Evolutionary conservation across 2,888 invertebrate species (phyloP).

Genomic region (Drosophila lutescens): DNA sequence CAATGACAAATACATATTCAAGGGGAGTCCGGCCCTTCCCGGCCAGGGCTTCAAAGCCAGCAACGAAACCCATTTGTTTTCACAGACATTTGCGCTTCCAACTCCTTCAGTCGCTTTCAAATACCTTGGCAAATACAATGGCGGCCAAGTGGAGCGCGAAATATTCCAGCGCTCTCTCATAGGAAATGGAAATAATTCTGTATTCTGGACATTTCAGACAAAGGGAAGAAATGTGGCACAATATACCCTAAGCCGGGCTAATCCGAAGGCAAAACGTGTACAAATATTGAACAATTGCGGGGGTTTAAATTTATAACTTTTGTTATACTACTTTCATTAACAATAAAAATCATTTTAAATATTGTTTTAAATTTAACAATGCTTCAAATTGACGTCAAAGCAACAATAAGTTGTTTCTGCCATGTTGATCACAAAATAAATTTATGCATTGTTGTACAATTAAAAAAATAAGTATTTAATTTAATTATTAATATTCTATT

Average conservation of each 20-base stretch:
- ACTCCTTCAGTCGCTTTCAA: conserved; percentile 23
- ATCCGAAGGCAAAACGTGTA: not conserved
- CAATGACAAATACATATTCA: conserved; percentile 69
- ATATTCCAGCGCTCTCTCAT: conserved; percentile 25
- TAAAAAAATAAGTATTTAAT: too few relatives aligned
- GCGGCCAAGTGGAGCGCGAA: conserved; percentile 28
- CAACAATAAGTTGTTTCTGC: not conserved
- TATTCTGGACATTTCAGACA: conserved; percentile 35
- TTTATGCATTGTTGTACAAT: too few relatives aligned
- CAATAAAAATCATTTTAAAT: too few relatives aligned
- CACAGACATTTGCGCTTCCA: conserved; percentile 47
- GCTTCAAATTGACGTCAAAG: too few relatives aligned
- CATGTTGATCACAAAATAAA: not conserved
- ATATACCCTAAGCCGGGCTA: not conserved
- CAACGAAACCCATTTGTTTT: conserved; percentile 40
- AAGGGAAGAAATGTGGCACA: conserved; percentile 11
- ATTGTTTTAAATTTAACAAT: too few relatives aligned
- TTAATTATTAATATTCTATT: too few relatives aligned
- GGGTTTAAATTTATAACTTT: not conserved
- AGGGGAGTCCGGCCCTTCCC: conserved; percentile 12
- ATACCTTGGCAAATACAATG: conserved; percentile 36
- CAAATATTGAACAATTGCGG: conserved; percentile 1
- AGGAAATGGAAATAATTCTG: conserved; percentile 41
- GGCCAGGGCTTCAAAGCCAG: conserved; percentile 19
- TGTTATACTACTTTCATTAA: too few relatives aligned